A percentile compares a stretch with the other conserved stretches of the same genome.
phyloP scores from a whole-genome alignment of 2,888 invertebrate species.

The Polietes domitor region DNA sequence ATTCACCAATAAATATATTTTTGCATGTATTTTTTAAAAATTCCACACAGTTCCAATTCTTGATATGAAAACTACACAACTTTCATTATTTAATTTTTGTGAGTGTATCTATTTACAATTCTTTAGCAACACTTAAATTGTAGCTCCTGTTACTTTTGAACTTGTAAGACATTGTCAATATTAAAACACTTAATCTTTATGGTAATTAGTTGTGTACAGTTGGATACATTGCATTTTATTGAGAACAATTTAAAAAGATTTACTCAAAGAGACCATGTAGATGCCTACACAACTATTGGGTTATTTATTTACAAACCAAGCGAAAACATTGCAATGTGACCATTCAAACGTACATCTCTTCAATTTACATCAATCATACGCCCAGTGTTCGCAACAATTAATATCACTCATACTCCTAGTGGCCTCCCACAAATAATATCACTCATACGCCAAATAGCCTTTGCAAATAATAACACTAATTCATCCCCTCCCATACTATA shows the following conservation, averaged over 20 bases:
- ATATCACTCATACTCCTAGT: constrained; percentile 13
- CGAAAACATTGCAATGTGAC: too few relatives aligned
- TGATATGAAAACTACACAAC: neutral
- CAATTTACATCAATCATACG: neutral
- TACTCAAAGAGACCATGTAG: neutral
- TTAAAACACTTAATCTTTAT: neutral
- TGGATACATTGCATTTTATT: neutral
- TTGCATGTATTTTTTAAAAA: too few relatives aligned
- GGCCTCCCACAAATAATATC: neutral
- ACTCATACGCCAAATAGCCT: neutral
- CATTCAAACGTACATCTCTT: too few relatives aligned
- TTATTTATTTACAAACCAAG: too few relatives aligned
- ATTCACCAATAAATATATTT: too few relatives aligned
- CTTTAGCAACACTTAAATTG: neutral
- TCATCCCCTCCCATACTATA: neutral
- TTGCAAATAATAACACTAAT: too few relatives aligned
- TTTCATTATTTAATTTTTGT: neutral
- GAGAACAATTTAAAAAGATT: neutral
- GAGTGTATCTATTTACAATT: neutral
- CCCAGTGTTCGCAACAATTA: neutral
- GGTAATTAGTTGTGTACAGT: neutral
- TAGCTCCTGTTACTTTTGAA: neutral
- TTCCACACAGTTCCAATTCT: too few relatives aligned
- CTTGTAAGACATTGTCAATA: neutral
- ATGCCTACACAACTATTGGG: too few relatives aligned